A percentile compares a stretch with the other conserved stretches of the same genome.
These are phyloP conservation scores for Triplophysa siluroides DNA, from an alignment of 2,113 vertebrate species.

Conservation along the genomic window DNA sequence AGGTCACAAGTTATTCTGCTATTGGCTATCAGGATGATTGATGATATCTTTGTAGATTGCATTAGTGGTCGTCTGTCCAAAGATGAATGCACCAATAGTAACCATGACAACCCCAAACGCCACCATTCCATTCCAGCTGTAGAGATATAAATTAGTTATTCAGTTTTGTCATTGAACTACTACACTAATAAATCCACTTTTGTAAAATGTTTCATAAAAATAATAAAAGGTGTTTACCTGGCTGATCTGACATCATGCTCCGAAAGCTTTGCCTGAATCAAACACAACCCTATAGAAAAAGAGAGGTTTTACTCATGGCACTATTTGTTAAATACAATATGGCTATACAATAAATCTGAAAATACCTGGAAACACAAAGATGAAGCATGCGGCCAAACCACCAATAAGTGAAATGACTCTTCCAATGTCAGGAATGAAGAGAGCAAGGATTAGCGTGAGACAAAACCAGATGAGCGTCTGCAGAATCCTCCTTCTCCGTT, in stretches of 20 bases:
- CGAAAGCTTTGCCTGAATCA: constrained; percentile 91
- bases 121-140: constrained; percentile 88
- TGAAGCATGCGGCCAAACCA: constrained; percentile 94
- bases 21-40: constrained; percentile 29
- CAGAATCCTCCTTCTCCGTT: constrained; percentile 81
- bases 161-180: neutral
- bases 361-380: constrained; percentile 93
- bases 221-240: constrained; percentile 74
- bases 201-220: neutral
- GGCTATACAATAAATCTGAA: neutral
- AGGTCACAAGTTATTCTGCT: neutral
- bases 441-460: constrained; percentile 87
- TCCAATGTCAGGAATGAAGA: constrained; percentile 96
- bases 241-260: constrained; percentile 84
- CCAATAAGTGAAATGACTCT: constrained; percentile 94
- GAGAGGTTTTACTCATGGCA: neutral
- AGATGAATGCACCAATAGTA: constrained; percentile 84
- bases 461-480: constrained; percentile 91
- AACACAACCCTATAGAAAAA: constrained; percentile 80
- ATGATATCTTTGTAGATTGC: constrained; percentile 72
- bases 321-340: neutral
- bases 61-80: constrained; percentile 84
- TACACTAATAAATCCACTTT: neutral
- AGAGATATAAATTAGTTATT: constrained; percentile 46
- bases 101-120: constrained; percentile 81